phyloP scores from a whole-genome alignment of 2,113 vertebrate species.

The Lontra canadensis region DNA sequence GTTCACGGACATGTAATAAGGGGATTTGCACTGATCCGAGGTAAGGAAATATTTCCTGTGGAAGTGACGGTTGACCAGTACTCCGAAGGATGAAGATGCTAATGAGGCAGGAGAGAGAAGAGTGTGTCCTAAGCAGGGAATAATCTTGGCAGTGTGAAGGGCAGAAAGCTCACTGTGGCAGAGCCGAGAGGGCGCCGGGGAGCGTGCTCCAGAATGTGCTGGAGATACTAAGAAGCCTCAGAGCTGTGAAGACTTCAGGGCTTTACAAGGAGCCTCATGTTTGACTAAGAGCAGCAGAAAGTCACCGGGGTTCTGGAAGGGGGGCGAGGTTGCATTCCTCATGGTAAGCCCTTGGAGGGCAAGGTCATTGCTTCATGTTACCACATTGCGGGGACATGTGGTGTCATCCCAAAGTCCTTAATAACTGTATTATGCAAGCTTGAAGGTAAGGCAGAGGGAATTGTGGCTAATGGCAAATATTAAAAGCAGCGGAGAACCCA shows the following conservation, averaged over 20 bases:
- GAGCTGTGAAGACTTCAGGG: not conserved
- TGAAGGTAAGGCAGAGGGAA: not conserved
- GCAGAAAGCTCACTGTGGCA: not conserved
- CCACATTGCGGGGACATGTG: not conserved
- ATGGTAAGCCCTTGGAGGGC: not conserved
- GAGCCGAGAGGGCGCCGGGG: not conserved
- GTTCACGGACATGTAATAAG: not conserved
- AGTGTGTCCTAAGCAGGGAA: not conserved
- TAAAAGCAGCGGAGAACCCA: not conserved
- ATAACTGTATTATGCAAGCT: not conserved
- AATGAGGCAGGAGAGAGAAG: not conserved
- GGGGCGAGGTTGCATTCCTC: not conserved
- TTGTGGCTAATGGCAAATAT: not conserved
- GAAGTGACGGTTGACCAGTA: not conserved
- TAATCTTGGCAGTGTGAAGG: not conserved
- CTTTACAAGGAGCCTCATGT: not conserved
- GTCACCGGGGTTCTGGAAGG: not conserved
- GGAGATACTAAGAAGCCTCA: not conserved
- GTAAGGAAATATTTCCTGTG: not conserved
- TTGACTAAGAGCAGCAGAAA: not conserved
- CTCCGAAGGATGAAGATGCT: not conserved
- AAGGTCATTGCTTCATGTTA: not conserved
- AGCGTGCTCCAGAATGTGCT: fast-evolving
- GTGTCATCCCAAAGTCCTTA: not conserved
- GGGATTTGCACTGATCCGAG: not conserved